These are phyloP conservation scores for Drosophila elegans DNA, from an alignment of 1,140 invertebrate genomes.

Conservation along the genomic window DNA sequence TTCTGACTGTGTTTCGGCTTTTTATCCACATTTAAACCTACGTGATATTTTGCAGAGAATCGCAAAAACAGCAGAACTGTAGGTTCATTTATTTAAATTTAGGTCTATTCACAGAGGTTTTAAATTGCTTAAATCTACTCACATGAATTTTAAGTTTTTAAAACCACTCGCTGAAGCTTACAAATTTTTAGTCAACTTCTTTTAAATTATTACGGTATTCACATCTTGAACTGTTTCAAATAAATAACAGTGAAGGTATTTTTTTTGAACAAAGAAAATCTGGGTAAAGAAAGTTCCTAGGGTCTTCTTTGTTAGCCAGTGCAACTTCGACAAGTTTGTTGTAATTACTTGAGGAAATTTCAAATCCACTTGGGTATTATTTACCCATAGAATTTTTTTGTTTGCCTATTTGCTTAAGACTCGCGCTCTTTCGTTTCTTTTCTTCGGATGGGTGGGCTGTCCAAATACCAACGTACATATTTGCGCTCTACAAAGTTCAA, in stretches of 20 bases:
- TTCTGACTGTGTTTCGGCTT: slow-evolving; percentile 7
- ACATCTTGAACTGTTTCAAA: no score
- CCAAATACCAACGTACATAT: slow-evolving; percentile 29
- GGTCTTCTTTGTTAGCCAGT: not conserved
- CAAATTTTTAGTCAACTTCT: no score
- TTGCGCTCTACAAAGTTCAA: slow-evolving; percentile 33
- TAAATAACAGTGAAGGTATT: no score
- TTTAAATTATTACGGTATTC: no score
- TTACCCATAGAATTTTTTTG: slow-evolving; percentile 10
- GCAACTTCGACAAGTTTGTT: slow-evolving; percentile 4
- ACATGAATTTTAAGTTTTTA: no score
- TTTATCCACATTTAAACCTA: slow-evolving; percentile 3
- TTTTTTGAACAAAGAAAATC: no score
- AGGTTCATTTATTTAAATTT: no score
- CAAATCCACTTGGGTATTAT: slow-evolving; percentile 8
- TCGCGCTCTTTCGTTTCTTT: slow-evolving; percentile 5
- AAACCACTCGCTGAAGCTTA: no score
- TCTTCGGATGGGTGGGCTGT: not conserved
- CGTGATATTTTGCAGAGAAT: slow-evolving; percentile 3
- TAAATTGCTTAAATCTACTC: no score
- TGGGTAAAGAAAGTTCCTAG: not conserved
- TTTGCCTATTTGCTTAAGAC: slow-evolving; percentile 27
- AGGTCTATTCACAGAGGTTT: no score
- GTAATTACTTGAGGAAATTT: slow-evolving; percentile 8
- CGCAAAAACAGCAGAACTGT: not conserved